Evolutionary conservation across 2,113 vertebrate genomes (phyloP), one percentile per base, ranked within the genome.

Genomic region (Myotis yumanensis): DNA sequence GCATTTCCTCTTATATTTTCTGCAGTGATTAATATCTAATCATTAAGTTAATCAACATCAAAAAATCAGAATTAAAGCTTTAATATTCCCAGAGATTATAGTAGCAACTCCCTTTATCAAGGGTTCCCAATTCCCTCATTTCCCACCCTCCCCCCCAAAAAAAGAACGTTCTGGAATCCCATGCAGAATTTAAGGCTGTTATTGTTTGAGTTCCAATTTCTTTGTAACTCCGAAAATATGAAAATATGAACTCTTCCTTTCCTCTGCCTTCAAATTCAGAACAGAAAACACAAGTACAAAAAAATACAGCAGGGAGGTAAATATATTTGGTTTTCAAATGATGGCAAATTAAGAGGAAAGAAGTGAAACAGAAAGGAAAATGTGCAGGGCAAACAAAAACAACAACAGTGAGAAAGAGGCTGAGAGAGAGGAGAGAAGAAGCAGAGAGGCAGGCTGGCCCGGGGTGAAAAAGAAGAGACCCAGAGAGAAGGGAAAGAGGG

Each of bases 61-160:
- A 86, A 86, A 86, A 71, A 23, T 93, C 46, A 85, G 30, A 96
- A 86, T 92, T 40, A 91, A 96, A 80, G 82, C n/a, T 62, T 16
- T 11, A 54, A 62, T 7, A 48, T 86, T 75, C 40, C 43, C 30
- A n/a, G 62, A 85, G n/a, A 14, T 62, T n/a, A 54, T 15, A 86
- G 64, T 7, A 86, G 69, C 18, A 73, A 11, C 20, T 37, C 51
- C 11, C 12, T 77, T 77, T 23, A 52, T 59, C 37, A 20, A 57
- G 5, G 22, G 11, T 22, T 82, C 28, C 23, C 64, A 76, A 46
- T 23, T 71, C 11, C n/a, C 20, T 30, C 32, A 14, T 2, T 14
- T 18, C 57, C 9, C 59, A 11, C 64, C 5, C 2, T 6, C 14
- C 2, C 30, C 12, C 62, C 62, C 5, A 5, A 37, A 35, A 35